phyloP scores from a whole-genome alignment of 2,113 vertebrate genomes.

The Piprites chloris region DNA sequence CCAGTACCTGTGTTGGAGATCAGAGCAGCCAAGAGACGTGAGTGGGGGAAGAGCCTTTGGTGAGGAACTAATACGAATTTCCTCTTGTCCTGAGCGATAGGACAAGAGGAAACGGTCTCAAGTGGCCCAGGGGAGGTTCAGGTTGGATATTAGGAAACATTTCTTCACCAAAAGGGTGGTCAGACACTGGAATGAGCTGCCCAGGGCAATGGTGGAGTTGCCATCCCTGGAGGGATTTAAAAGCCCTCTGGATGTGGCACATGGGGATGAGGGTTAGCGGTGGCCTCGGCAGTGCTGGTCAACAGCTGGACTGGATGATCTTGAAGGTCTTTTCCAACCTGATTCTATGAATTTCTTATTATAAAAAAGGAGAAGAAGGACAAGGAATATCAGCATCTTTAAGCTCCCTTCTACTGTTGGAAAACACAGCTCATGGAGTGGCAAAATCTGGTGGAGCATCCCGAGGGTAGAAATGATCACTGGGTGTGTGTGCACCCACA shows the following conservation, averaged over 20 bases:
- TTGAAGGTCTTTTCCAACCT: background rate
- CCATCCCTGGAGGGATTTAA: background rate
- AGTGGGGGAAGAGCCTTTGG: background rate
- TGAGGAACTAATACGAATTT: background rate
- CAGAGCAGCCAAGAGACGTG: background rate
- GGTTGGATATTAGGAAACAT: background rate
- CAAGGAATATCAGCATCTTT: background rate
- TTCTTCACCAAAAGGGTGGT: background rate
- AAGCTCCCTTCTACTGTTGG: accelerated
- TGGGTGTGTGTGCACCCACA: accelerated
- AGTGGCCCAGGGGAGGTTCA: background rate
- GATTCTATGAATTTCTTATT: background rate
- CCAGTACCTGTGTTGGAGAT: conserved; percentile 82
- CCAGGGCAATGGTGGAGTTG: no score
- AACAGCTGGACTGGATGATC: background rate
- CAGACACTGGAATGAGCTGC: background rate
- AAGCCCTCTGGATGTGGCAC: background rate
- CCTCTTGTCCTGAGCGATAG: no score
- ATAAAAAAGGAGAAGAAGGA: background rate
- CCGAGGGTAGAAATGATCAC: background rate
- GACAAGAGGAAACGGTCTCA: background rate
- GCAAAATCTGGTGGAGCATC: background rate
- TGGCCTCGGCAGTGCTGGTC: background rate
- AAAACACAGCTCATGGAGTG: background rate
- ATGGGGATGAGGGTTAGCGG: background rate